These are phyloP conservation scores for Drosophila mayaguana DNA, from an alignment of 2,888 invertebrate genomes.

Conservation along the genomic window DNA sequence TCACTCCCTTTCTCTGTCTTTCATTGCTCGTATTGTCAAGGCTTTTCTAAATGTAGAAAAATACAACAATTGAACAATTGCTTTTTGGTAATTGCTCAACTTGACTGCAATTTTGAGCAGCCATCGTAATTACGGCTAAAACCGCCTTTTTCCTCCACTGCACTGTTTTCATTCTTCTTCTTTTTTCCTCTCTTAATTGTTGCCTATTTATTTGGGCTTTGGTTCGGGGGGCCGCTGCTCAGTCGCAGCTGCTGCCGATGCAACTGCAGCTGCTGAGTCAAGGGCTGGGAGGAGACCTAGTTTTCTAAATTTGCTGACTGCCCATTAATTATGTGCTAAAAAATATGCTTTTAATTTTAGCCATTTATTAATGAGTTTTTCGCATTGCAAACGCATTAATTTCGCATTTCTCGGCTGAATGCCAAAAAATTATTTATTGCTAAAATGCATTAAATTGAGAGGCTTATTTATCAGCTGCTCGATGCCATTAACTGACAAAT, in stretches of 20 bases:
- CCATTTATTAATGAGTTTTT: slow-evolving; percentile 69
- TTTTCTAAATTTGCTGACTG: slow-evolving; percentile 43
- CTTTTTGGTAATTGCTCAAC: slow-evolving; percentile 59
- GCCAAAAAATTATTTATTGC: slow-evolving; percentile 67
- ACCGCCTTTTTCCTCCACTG: slow-evolving; percentile 13
- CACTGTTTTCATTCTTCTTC: background rate
- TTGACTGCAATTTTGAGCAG: slow-evolving; percentile 61
- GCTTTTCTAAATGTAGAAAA: slow-evolving; percentile 27
- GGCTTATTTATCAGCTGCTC: slow-evolving; percentile 82
- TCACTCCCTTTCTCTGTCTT: background rate
- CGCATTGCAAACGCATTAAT: slow-evolving; percentile 62
- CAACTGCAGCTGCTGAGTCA: slow-evolving; percentile 27
- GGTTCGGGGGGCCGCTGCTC: background rate
- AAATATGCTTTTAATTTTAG: slow-evolving; percentile 66
- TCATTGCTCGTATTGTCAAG: slow-evolving; percentile 25
- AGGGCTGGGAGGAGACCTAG: slow-evolving; percentile 44
- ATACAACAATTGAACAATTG: slow-evolving; percentile 54
- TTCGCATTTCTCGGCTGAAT: slow-evolving; percentile 43
- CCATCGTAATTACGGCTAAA: slow-evolving; percentile 53
- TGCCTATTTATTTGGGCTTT: slow-evolving; percentile 55
- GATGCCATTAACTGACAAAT: slow-evolving; percentile 78
- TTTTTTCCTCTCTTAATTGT: slow-evolving; percentile 44
- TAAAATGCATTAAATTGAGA: slow-evolving; percentile 82
- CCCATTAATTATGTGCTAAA: slow-evolving; percentile 56
- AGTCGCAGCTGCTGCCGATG: background rate